Percentiles rank a stretch among this genome's conserved stretches.
Evolutionary conservation across 1,140 invertebrate genomes (phyloP).

Genomic region (Belonocnema kinseyi): DNA sequence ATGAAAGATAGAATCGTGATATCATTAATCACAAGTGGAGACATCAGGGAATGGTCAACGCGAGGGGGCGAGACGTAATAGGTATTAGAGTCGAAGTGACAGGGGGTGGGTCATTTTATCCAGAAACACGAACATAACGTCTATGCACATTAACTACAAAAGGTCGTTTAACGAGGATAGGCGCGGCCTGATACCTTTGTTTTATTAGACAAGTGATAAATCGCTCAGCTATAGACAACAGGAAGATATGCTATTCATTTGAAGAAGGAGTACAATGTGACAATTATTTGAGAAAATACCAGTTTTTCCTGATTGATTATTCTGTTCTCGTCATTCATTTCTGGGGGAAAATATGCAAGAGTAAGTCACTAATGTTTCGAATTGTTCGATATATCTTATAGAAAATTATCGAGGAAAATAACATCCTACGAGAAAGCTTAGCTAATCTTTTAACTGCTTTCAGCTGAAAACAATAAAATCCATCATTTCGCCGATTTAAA

Average conservation of each 20-base stretch:
- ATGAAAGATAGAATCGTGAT: conserved; percentile 33
- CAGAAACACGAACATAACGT: conserved; percentile 38
- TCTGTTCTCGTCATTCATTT: conserved; percentile 14
- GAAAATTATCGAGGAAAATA: no score
- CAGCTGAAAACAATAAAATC: no score
- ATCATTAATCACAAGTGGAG: conserved; percentile 63
- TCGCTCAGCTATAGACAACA: conserved; percentile 44
- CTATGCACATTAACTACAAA: conserved; percentile 45
- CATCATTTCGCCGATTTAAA: no score
- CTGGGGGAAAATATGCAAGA: no score
- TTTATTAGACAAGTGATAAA: conserved; percentile 59
- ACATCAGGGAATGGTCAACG: conserved; percentile 52
- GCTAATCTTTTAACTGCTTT: no score
- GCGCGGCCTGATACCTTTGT: conserved; percentile 45
- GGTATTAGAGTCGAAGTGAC: conserved; percentile 52
- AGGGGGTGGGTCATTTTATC: conserved; percentile 51
- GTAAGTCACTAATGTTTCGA: no score
- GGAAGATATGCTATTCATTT: conserved; percentile 33
- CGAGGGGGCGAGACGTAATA: conserved; percentile 55
- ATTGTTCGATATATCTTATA: no score
- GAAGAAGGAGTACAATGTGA: neutral
- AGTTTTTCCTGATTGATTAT: neutral
- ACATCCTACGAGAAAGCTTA: no score
- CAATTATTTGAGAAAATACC: neutral
- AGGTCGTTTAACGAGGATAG: conserved; percentile 51